Conservation (phyloP, 2,888 invertebrate genomes). For the Steinernema carpocapsae region DNA sequence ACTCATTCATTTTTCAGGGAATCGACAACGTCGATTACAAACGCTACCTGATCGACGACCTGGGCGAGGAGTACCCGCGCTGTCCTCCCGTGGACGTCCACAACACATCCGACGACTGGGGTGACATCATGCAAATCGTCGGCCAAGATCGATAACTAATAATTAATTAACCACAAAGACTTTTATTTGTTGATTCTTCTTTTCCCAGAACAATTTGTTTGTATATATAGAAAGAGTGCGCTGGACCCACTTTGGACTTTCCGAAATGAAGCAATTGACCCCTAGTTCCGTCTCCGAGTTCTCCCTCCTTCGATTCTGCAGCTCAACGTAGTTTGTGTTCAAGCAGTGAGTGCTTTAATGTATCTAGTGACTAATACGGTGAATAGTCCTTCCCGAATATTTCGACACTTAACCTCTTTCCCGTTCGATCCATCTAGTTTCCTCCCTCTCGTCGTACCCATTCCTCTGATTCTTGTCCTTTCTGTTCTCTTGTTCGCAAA, state of each 20-base stretch:
- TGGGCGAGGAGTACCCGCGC: neutral
- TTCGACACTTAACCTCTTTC: neutral
- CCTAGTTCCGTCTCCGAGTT: neutral
- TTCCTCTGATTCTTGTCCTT: constrained; percentile 1
- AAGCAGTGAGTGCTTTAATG: constrained; percentile 34
- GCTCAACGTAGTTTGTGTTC: constrained; percentile 9
- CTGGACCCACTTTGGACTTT: constrained; percentile 22
- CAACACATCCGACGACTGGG: constrained; percentile 24
- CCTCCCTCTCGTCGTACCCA: neutral
- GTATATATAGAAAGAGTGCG: constrained; percentile 29
- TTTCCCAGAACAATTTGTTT: neutral
- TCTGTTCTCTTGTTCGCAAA: neutral
- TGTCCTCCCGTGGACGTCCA: neutral
- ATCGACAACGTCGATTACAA: constrained; percentile 8
- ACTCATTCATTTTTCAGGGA: neutral
- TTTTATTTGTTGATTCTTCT: constrained; percentile 14
- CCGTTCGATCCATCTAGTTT: neutral
- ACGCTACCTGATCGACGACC: constrained; percentile 24
- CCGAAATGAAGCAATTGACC: constrained; percentile 16
- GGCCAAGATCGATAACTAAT: constrained; percentile 28
- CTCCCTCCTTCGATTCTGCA: constrained; percentile 4
- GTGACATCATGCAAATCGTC: constrained; percentile 14
- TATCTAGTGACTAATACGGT: constrained; percentile 33
- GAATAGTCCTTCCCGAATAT: neutral
- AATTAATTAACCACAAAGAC: constrained; percentile 12